These are phyloP conservation scores for Hyles vespertilio DNA, from an alignment of 1,140 invertebrate species.

Conservation along the genomic window DNA sequence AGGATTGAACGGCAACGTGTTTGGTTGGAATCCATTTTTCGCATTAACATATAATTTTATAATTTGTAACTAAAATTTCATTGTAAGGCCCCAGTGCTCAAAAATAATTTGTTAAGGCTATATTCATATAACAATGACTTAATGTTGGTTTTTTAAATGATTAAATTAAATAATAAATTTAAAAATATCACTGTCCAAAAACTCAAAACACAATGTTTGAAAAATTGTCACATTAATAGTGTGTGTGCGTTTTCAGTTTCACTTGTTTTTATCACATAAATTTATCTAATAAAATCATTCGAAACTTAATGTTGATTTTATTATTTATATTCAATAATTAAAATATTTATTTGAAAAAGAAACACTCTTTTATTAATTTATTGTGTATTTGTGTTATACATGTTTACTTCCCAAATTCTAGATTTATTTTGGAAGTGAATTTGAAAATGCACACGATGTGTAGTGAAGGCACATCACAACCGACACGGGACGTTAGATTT, in stretches of 20 bases:
- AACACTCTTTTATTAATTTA: no score
- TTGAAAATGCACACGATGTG: conserved; percentile 53
- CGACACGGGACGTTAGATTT: conserved; percentile 63
- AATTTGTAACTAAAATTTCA: conserved; percentile 8
- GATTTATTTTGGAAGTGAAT: conserved; percentile 23
- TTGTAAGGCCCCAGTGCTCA: conserved; percentile 37
- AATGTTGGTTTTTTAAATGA: conserved; percentile 35
- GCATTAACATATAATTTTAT: no score
- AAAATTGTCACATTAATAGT: conserved; percentile 35
- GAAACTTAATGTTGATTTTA: no score
- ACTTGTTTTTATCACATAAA: conserved; percentile 5
- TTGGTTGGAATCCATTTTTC: no score
- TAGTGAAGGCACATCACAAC: conserved; percentile 50
- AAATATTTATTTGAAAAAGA: no score
- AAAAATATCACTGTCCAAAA: conserved; percentile 37
- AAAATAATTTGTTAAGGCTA: conserved; percentile 48
- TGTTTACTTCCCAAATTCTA: conserved; percentile 3
- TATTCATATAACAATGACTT: conserved; percentile 28
- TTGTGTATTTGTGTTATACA: not conserved
- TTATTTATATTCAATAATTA: no score
- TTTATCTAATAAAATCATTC: conserved; percentile 5
- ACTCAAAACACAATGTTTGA: conserved; percentile 40
- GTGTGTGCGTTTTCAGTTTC: conserved; percentile 43
- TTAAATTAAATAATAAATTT: conserved; percentile 27
- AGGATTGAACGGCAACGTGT: no score